Evolutionary conservation across 2,888 invertebrate genomes (phyloP).

Genomic region (Dyspetes luteomarginatus): DNA sequence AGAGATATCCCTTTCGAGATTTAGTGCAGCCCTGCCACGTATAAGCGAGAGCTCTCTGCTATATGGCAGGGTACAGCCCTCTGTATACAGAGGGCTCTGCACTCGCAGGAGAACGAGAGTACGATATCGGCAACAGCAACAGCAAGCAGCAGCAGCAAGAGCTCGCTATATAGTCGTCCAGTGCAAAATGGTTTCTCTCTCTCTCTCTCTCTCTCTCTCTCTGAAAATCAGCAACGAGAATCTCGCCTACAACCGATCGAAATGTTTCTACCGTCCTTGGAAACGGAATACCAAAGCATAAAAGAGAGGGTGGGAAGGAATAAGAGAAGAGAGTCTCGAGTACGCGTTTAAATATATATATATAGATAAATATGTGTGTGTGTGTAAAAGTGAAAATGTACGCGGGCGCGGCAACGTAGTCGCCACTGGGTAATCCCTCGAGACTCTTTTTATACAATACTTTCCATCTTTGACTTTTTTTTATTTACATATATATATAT

Average conservation of each 20-base stretch:
- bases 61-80: not conserved
- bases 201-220: slow-evolving; percentile 12
- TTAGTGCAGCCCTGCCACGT: slow-evolving; percentile 77
- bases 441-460: slow-evolving; percentile 51
- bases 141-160: not conserved
- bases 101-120: slow-evolving; percentile 19
- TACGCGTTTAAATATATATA: slow-evolving; percentile 1
- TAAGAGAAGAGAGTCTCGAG: slow-evolving; percentile 50
- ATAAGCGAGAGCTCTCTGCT: slow-evolving; percentile 51
- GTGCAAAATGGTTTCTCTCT: not conserved
- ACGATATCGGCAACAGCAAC: not conserved
- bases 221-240: slow-evolving; percentile 80
- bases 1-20: slow-evolving; percentile 81
- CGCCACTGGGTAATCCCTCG: slow-evolving; percentile 62
- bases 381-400: not conserved
- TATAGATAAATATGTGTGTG: not conserved
- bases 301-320: slow-evolving; percentile 54
- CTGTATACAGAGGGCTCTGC: slow-evolving; percentile 21
- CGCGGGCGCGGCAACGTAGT: slow-evolving; percentile 44
- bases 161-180: slow-evolving; percentile 1
- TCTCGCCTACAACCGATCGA: slow-evolving; percentile 82
- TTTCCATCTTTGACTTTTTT: no score
- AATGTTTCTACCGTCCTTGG: slow-evolving; percentile 82
- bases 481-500: slow-evolving; percentile 11
- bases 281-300: slow-evolving; percentile 78